A percentile compares a stretch with the other conserved stretches of the same genome.
Conservation (phyloP, 1,140 invertebrate species). For the Drosophila athabasca region DNA sequence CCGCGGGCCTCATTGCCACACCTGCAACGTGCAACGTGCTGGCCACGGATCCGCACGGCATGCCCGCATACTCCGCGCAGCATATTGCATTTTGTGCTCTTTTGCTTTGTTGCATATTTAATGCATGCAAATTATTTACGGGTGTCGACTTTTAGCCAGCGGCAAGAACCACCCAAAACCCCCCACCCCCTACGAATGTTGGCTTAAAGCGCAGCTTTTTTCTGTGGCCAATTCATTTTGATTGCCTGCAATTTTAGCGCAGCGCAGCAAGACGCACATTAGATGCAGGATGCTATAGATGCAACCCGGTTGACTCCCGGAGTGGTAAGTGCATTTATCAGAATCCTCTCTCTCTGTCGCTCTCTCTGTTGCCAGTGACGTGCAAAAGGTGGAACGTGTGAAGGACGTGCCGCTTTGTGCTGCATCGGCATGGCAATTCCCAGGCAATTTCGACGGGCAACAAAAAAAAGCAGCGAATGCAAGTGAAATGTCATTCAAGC, state of each 20-base stretch:
- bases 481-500: constrained; percentile 66
- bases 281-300: constrained; percentile 2
- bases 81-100: constrained; percentile 67
- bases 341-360: constrained; percentile 46
- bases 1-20: constrained; percentile 62
- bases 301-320: constrained; percentile 50
- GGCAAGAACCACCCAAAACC: constrained; percentile 2
- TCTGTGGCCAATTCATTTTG: constrained; percentile 54
- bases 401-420: constrained; percentile 33
- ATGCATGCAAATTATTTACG: constrained; percentile 77
- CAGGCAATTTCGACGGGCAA: constrained; percentile 48
- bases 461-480: constrained; percentile 31
- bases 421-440: constrained; percentile 55
- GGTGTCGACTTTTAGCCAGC: constrained; percentile 52
- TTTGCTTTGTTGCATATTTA: constrained; percentile 69
- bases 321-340: constrained; percentile 71
- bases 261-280: constrained; percentile 1
- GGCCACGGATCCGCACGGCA: too few relatives aligned
- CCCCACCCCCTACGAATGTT: neutral
- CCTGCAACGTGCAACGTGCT: constrained; percentile 17
- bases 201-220: constrained; percentile 38
- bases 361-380: too few relatives aligned
- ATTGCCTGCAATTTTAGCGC: constrained; percentile 47
- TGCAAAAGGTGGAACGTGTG: neutral
- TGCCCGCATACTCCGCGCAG: constrained; percentile 22